Evolutionary conservation across 2,113 vertebrate species (phyloP), one percentile per base, ranked within the genome.

Genomic region (Microtus pennsylvanicus): DNA sequence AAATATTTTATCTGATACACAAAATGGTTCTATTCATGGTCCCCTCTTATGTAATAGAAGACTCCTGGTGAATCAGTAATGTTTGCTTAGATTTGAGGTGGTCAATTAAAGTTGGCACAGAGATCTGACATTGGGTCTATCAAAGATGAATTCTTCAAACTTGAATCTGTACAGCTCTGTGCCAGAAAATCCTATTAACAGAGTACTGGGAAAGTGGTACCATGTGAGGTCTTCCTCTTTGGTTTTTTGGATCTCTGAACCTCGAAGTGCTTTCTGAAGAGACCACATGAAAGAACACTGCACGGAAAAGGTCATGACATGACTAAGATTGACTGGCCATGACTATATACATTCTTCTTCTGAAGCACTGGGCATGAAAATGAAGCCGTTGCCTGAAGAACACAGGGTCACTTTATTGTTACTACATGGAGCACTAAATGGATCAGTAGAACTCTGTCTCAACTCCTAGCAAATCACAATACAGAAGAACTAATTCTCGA

Each of bases 121-220:
- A n/a, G 22, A 26, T 61, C 38, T 38, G 80, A 38, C 50, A 38
- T 38, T 58, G 22, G 12, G n/a, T 61, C 61, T 61, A 61, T 22
- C 35, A 26, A 82, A n/a, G 52, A 61, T 82, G 35, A 82, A 4
- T 8, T 82, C n/a, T 38, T 82, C 22, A 26, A 82, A 33, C 50
- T 58, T 50, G n/a, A 87, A 58, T n/a, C 38, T 65, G 24, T 65
- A 45, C 7, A 13, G n/a, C 28, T 22, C 65, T 19, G 16, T 21
- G 28, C 4, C 61, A 33, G 8, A 4, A 30, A 42, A 28, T 45
- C 14, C 4, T 45, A 7, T 19, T 28, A 38, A 17, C 0, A 70
- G 12, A 50, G 1, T 4, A 7, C n/a, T 55, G 10, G 1, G 4
- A 65, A 78, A 5, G 0, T 35, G 2, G 81, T 8, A 6, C 1